Evolutionary conservation across 2,888 invertebrate genomes (phyloP), one percentile per base, ranked within the genome.

Genomic region (Caenorhabditis sp.): DNA sequence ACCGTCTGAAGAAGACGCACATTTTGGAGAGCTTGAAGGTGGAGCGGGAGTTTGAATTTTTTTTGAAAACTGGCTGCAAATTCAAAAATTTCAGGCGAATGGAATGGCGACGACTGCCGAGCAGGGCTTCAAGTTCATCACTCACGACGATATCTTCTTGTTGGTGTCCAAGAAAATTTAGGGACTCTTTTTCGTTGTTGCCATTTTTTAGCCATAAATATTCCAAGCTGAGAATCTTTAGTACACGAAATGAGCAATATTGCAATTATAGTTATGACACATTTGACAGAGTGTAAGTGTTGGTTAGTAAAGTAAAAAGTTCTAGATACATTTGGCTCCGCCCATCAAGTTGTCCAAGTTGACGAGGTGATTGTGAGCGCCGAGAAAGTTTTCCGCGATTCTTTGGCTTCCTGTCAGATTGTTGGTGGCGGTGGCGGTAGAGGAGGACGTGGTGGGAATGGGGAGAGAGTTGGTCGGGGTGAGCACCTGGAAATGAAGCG

Each of bases 281-380:
- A n/a, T n/a, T n/a, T n/a, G n/a, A n/a, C n/a, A n/a, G n/a, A n/a
- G n/a, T n/a, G n/a, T n/a, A n/a, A n/a, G n/a, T n/a, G n/a, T n/a
- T n/a, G n/a, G n/a, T n/a, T n/a, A n/a, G n/a, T n/a, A n/a, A n/a
- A n/a, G n/a, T n/a, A n/a, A n/a, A n/a, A n/a, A n/a, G n/a, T n/a
- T n/a, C n/a, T n/a, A n/a, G n/a, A n/a, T n/a, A n/a, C n/a, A n/a
- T n/a, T n/a, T n/a, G n/a, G n/a, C n/a, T n/a, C n/a, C n/a, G n/a
- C n/a, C n/a, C n/a, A n/a, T n/a, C 92, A 99, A 95, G 93, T 98
- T 96, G 94, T 99, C 98, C 93, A 99, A 94, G 94, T 99, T 98
- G 86, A 99, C 98, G 90, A 99, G 95, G 89, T 95, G 95, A 14
- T 97, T 97, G 94, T 99, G 98, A 93, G 97, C 97, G 58, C 98